Conservation (phyloP, 2,113 vertebrate genomes). For the Hyaena hyaena region DNA sequence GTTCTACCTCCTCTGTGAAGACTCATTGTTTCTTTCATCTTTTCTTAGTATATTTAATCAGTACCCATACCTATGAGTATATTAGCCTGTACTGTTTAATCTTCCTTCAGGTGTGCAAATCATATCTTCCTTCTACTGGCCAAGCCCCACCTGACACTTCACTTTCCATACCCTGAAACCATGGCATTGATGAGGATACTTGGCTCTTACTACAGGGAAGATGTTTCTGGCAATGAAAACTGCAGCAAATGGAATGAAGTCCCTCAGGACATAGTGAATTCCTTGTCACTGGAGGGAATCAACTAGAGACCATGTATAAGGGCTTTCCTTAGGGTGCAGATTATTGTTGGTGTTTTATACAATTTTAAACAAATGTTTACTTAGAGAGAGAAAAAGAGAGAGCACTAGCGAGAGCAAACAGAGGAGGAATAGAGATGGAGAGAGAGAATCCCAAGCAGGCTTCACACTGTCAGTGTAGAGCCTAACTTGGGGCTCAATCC, state of each 20-base stretch:
- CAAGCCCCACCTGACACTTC: not conserved
- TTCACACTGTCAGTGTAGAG: no score
- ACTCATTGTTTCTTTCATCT: slow-evolving; percentile 27
- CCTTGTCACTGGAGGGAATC: not conserved
- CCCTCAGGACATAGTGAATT: not conserved
- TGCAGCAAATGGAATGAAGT: not conserved
- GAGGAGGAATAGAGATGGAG: no score
- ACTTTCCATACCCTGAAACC: not conserved
- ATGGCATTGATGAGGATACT: not conserved
- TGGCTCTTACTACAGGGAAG: not conserved
- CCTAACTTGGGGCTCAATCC: no score
- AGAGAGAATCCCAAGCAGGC: no score
- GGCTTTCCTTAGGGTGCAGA: not conserved
- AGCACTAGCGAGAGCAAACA: no score
- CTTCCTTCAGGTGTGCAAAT: not conserved
- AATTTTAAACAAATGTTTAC: no score
- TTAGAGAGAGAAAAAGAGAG: no score
- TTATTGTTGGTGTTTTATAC: not conserved
- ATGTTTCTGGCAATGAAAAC: not conserved
- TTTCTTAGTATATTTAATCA: not conserved
- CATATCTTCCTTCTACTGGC: not conserved
- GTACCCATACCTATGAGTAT: not conserved
- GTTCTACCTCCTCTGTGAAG: not conserved
- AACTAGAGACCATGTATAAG: not conserved
- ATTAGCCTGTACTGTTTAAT: slow-evolving; percentile 8